phyloP scores from a whole-genome alignment of 2,113 vertebrate species.

The Noctilio leporinus region DNA sequence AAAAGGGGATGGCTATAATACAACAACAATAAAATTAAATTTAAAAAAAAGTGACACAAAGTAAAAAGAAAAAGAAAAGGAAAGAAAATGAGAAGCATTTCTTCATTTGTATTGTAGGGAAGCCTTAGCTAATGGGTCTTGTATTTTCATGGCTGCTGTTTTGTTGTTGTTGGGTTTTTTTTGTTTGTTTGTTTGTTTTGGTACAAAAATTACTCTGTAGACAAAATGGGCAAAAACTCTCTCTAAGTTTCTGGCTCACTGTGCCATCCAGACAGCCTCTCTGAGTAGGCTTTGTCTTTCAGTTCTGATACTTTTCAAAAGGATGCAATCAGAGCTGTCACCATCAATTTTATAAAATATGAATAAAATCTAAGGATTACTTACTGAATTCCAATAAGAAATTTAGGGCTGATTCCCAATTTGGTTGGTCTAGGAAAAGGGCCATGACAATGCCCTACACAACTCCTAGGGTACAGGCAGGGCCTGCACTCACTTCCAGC shows the following conservation, averaged over 20 bases:
- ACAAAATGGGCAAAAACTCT: background rate
- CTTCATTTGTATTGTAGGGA: background rate
- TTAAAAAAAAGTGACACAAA: too few species aligned
- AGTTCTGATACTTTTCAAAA: background rate
- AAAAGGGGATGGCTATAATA: too few species aligned
- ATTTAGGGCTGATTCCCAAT: background rate
- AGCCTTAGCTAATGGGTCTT: background rate
- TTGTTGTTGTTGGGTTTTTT: too few species aligned
- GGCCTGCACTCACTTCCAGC: background rate
- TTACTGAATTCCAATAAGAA: background rate
- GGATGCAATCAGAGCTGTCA: background rate
- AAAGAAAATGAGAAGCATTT: background rate
- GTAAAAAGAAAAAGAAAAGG: too few species aligned
- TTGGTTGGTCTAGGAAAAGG: background rate
- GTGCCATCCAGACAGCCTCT: accelerated
- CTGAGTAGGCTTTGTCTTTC: background rate
- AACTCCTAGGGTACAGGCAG: background rate
- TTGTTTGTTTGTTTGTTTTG: too few species aligned
- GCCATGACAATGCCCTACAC: accelerated
- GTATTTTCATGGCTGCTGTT: background rate
- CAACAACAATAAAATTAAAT: too few species aligned
- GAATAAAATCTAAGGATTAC: background rate
- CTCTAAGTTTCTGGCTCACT: background rate
- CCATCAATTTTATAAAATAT: background rate
- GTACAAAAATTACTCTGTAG: background rate